Conservation (phyloP, 2,888 invertebrate genomes). For the Anorthoa munda region DNA sequence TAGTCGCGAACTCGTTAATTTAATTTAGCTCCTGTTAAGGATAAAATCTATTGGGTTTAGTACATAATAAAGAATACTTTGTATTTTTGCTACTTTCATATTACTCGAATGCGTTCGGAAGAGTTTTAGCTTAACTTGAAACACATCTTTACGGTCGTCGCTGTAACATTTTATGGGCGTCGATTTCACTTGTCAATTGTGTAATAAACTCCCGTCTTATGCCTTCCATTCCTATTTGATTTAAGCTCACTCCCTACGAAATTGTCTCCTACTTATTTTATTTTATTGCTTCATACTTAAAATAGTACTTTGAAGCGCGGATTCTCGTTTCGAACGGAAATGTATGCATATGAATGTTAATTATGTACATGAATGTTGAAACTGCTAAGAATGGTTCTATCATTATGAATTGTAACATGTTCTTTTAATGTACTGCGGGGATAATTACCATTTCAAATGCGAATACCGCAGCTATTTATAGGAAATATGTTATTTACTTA, state of each 20-base stretch:
- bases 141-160: conserved; percentile 59
- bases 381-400: conserved; percentile 41
- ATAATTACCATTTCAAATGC: conserved; percentile 58
- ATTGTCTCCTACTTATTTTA: conserved; percentile 75
- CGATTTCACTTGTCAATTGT: conserved; percentile 81
- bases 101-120: conserved; percentile 34
- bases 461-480: conserved; percentile 28
- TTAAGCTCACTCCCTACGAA: conserved; percentile 73
- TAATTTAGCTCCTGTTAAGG: conserved; percentile 26
- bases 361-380: conserved; percentile 49
- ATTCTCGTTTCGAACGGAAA: conserved; percentile 57
- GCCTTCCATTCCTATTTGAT: conserved; percentile 75
- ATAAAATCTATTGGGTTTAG: conserved; percentile 43
- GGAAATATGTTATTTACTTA: conserved; percentile 56
- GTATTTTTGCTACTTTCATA: conserved; percentile 44
- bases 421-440: conserved; percentile 47
- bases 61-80: conserved; percentile 55
- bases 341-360: conserved; percentile 63
- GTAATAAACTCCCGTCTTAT: conserved; percentile 76
- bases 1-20: conserved; percentile 26
- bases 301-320: conserved; percentile 58
- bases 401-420: conserved; percentile 51
- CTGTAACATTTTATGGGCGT: conserved; percentile 74
- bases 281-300: conserved; percentile 75
- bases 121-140: conserved; percentile 54